These are phyloP conservation scores for Acomys russatus DNA, from an alignment of 2,797 vertebrate species.

Conservation along the genomic window DNA sequence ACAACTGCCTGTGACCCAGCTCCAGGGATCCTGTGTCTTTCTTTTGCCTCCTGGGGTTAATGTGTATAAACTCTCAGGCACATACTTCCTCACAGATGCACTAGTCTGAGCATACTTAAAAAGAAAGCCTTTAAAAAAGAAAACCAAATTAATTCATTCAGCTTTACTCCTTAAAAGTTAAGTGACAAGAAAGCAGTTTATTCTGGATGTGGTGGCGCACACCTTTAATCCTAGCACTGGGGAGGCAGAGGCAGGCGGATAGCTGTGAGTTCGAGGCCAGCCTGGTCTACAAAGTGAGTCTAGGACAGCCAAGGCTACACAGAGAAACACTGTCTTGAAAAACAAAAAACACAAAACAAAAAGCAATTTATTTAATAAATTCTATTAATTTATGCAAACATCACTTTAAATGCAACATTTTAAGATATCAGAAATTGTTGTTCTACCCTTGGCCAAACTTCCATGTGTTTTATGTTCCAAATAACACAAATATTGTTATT, in stretches of 20 bases:
- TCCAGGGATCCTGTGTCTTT: neutral
- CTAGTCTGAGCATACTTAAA: neutral
- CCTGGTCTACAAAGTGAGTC: too few relatives aligned
- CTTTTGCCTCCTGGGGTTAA: neutral
- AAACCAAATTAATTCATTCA: neutral
- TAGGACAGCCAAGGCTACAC: too few relatives aligned
- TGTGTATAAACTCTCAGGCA: neutral
- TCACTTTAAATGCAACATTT: neutral
- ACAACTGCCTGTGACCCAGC: neutral
- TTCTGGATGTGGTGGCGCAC: too few relatives aligned
- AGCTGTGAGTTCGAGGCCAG: too few relatives aligned
- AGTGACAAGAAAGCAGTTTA: neutral
- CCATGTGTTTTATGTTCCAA: neutral
- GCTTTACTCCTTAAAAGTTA: neutral
- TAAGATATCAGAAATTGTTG: conserved; percentile 21
- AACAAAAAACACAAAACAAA: too few relatives aligned
- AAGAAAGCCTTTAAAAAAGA: neutral
- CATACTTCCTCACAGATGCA: neutral
- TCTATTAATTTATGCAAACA: neutral
- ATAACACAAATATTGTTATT: neutral
- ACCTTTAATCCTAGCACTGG: too few relatives aligned
- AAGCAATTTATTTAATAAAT: conserved; percentile 13
- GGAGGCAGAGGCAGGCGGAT: too few relatives aligned
- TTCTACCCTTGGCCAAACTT: neutral
- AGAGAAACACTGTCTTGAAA: too few relatives aligned